Base-by-base conservation (phyloP, 2,113 vertebrate species). In the Pelvicachromis taeniatus region DNA sequence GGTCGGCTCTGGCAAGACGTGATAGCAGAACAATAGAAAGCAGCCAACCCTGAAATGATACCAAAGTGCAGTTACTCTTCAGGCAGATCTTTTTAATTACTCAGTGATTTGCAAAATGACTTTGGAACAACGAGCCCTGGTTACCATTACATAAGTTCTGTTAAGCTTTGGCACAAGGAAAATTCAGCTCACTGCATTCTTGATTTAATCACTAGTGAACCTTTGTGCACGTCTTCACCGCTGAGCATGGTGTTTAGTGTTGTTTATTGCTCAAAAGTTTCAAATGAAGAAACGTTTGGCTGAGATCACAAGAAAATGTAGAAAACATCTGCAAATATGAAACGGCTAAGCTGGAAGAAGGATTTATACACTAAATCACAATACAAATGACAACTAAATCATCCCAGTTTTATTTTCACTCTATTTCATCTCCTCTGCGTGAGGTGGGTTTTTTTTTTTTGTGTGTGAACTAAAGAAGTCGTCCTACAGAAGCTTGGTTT, bases 401-500 rank as follows among this genome's bases (percentile, higher is more conserved):
- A 54, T 52, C 55, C 33, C 2, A 12, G 5, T 85, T 80, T 73
- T 53, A 82, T 33, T 73, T 33, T 50, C 12, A 3, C 2, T 42
- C 13, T 45, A 23, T 78, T 85, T 75, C 21, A 55, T 82, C 29
- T 35, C 6, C 75, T 88, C 86, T 48, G 84, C 1, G 0, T 58
- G 82, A 87, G 50, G 56, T 23, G 9, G 26, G 3, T 26, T 26
- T 59, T 61, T 33, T 53, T 87, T 87, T 85, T 82, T 42, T 82
- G 63, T 58, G 78, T 56, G 70, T 59, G 65, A 85, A 54, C 29
- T 65, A 54, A 86, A 68, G 33, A 4, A 77, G 31, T 59, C 1
- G 58, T 21, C 17, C 52, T 12, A 42, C 59, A 82, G 81, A 23
- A 81, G 87, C 75, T 84, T 85, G 85, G 78, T 81, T 86, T 82